A percentile compares a stretch with the other conserved stretches of the same genome.
These are phyloP conservation scores for Homarus americanus DNA, from an alignment of 1,140 invertebrate genomes.

Conservation along the genomic window DNA sequence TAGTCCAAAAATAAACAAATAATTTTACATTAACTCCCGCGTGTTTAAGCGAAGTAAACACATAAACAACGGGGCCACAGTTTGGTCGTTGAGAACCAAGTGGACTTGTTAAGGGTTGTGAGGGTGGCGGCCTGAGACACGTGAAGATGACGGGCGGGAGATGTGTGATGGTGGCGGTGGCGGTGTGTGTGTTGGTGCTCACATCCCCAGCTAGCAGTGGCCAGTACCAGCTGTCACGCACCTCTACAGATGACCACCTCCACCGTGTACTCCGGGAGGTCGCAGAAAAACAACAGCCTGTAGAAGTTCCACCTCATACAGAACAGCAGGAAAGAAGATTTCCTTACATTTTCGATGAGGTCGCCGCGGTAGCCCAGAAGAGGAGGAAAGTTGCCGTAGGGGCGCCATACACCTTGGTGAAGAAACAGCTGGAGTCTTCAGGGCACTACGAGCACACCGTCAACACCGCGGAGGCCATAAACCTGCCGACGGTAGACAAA, in stretches of 20 bases:
- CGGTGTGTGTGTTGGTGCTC: neutral
- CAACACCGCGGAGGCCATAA: neutral
- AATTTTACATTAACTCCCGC: too few species aligned
- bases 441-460: neutral
- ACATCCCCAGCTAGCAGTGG: neutral
- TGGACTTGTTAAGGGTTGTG: too few species aligned
- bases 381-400: neutral
- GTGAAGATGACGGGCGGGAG: neutral
- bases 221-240: neutral
- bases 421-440: neutral
- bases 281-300: too few species aligned
- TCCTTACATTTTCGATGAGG: neutral
- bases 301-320: neutral
- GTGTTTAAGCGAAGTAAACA: too few species aligned
- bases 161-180: neutral
- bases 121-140: too few species aligned
- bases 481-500: neutral
- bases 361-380: neutral
- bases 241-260: neutral
- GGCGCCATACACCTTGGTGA: neutral
- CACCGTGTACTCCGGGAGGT: neutral
- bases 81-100: too few species aligned
- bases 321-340: neutral
- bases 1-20: too few species aligned
- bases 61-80: too few species aligned